Percentiles rank a stretch among this genome's conserved stretches.
Evolutionary conservation across 2,888 invertebrate species (phyloP).

Genomic region (Meandrusa payeni): DNA sequence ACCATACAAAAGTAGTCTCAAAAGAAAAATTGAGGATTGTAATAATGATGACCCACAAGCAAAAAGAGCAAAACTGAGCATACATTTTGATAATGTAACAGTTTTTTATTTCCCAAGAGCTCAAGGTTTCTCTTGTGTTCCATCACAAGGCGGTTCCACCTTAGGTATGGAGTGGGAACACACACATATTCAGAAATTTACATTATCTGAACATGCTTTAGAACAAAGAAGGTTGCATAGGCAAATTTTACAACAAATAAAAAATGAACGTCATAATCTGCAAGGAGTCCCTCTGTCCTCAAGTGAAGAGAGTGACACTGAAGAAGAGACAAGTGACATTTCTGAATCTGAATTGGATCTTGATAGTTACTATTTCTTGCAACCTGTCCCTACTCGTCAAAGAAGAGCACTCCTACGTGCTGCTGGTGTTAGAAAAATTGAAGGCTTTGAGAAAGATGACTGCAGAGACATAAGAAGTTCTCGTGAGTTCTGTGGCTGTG

Average conservation of each 20-base stretch:
- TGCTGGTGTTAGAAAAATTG: constrained; percentile 97
- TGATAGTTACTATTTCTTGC: constrained; percentile 93
- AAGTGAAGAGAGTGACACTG: constrained; percentile 91
- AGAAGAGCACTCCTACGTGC: constrained; percentile 92
- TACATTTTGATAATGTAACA: constrained; percentile 94
- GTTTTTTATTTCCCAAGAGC: constrained; percentile 97
- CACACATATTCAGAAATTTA: constrained; percentile 87
- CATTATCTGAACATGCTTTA: constrained; percentile 92
- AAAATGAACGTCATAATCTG: constrained; percentile 83
- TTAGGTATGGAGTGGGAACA: constrained; percentile 93
- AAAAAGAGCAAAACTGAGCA: constrained; percentile 88
- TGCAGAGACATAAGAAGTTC: constrained; percentile 95
- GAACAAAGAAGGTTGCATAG: constrained; percentile 94
- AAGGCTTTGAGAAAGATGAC: constrained; percentile 95
- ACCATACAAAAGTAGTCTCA: constrained; percentile 83
- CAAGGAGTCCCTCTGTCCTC: constrained; percentile 83
- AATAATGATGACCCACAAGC: constrained; percentile 64
- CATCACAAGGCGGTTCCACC: constrained; percentile 94
- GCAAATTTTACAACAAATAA: constrained; percentile 87
- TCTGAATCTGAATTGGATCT: constrained; percentile 92
- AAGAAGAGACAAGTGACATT: constrained; percentile 90
- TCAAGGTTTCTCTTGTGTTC: constrained; percentile 95
- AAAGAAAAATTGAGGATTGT: constrained; percentile 78
- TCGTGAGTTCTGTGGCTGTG: constrained; percentile 96
- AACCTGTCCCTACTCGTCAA: constrained; percentile 96